Evolutionary conservation across 2,113 vertebrate species (phyloP).

Genomic region (Daphoenositta chrysoptera): DNA sequence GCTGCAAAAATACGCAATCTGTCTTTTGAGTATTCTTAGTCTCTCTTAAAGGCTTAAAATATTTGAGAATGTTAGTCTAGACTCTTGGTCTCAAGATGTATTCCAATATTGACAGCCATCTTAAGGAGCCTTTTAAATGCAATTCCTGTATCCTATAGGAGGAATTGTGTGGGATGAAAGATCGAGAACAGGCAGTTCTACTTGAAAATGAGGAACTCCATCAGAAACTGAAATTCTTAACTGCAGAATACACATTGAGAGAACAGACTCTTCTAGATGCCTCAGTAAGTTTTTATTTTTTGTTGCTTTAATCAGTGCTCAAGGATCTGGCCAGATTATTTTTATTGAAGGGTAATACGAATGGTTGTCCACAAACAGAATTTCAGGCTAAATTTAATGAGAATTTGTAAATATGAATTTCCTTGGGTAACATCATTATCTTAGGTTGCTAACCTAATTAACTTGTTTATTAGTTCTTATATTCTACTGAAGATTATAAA

Average conservation of each 20-base stretch:
- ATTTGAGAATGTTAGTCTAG: not conserved
- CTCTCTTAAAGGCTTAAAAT: not conserved
- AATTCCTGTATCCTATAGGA: conserved; percentile 75
- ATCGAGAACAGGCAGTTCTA: conserved; percentile 77
- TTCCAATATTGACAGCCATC: not conserved
- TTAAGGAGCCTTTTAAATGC: not conserved
- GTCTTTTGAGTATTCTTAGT: not conserved
- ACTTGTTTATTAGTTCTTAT: not conserved
- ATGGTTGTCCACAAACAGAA: not conserved
- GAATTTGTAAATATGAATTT: not conserved
- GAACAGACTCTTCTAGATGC: conserved; percentile 74
- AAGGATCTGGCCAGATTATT: not conserved
- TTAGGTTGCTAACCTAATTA: not conserved
- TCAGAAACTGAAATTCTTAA: conserved; percentile 75
- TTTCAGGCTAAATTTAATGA: not conserved
- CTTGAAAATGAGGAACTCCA: conserved; percentile 88
- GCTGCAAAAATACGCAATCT: not conserved
- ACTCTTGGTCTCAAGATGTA: not conserved
- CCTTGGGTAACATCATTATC: not conserved
- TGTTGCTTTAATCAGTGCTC: not conserved
- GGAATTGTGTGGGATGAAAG: conserved; percentile 85
- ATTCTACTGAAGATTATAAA: not conserved
- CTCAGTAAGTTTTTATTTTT: conserved; percentile 64
- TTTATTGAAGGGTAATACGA: not conserved
- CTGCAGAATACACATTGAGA: conserved; percentile 70